phyloP scores from a whole-genome alignment of 2,888 invertebrate species.

The Drosophila paranaensis region DNA sequence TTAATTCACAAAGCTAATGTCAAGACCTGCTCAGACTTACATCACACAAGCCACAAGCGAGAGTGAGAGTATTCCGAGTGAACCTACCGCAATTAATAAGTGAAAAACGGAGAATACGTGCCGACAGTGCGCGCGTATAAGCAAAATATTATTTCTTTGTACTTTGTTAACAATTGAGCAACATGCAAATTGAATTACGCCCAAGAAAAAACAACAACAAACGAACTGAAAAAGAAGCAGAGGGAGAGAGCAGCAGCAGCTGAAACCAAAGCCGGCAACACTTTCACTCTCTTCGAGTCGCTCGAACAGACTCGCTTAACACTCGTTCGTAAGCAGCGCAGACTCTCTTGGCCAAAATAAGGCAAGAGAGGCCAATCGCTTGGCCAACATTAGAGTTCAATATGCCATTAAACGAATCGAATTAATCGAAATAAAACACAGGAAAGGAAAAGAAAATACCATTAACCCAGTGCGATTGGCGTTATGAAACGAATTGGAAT shows the following conservation, averaged over 20 bases:
- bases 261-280: constrained; percentile 61
- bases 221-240: not conserved
- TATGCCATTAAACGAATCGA: constrained; percentile 34
- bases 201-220: constrained; percentile 32
- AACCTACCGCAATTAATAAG: constrained; percentile 71
- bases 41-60: no score
- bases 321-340: constrained; percentile 15
- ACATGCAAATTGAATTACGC: constrained; percentile 52
- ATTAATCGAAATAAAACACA: constrained; percentile 33
- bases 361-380: constrained; percentile 26
- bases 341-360: constrained; percentile 22
- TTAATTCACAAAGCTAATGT: not conserved
- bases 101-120: constrained; percentile 27
- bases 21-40: not conserved
- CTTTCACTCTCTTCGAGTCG: constrained; percentile 64
- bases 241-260: not conserved
- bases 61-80: constrained; percentile 30
- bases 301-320: constrained; percentile 16
- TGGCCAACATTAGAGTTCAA: constrained; percentile 47
- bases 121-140: constrained; percentile 9
- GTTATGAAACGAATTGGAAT: constrained; percentile 47
- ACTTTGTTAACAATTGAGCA: constrained; percentile 52
- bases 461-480: constrained; percentile 33
- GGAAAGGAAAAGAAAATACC: constrained; percentile 14
- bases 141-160: constrained; percentile 22